These are phyloP conservation scores for Dicerorhinus sumatrensis DNA, from an alignment of 2,113 vertebrate species.

Conservation along the genomic window DNA sequence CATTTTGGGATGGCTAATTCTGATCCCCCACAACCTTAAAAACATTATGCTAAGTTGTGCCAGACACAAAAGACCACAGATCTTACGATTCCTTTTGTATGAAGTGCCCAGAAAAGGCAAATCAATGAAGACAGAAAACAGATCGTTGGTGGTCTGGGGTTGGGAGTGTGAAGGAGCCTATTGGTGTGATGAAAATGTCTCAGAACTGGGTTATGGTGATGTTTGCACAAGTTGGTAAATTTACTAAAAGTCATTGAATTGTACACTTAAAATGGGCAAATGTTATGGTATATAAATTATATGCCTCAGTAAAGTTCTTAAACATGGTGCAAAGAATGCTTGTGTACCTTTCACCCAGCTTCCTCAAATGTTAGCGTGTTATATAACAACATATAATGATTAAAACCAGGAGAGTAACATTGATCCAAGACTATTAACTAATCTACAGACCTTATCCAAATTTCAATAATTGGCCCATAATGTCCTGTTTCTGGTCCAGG, in stretches of 20 bases:
- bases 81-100: background rate
- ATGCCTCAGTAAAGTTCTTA: background rate
- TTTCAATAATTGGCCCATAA: background rate
- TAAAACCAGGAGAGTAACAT: background rate
- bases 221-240: background rate
- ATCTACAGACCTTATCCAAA: background rate
- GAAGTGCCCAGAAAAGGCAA: background rate
- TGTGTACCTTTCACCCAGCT: background rate
- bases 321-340: background rate
- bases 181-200: background rate
- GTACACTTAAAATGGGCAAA: background rate
- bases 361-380: background rate
- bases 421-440: background rate
- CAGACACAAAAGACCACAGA: background rate
- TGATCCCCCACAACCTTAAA: background rate
- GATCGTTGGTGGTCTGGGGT: background rate
- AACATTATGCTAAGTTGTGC: background rate
- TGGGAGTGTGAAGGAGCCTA: background rate
- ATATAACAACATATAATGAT: background rate
- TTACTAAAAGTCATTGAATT: background rate
- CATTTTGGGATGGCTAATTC: too few relatives aligned
- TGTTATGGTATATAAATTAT: background rate
- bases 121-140: background rate
- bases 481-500: background rate
- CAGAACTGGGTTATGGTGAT: background rate